Evolutionary conservation across 2,888 invertebrate genomes (phyloP), one percentile per base, ranked within the genome.

Genomic region (Cantharis lateralis): DNA sequence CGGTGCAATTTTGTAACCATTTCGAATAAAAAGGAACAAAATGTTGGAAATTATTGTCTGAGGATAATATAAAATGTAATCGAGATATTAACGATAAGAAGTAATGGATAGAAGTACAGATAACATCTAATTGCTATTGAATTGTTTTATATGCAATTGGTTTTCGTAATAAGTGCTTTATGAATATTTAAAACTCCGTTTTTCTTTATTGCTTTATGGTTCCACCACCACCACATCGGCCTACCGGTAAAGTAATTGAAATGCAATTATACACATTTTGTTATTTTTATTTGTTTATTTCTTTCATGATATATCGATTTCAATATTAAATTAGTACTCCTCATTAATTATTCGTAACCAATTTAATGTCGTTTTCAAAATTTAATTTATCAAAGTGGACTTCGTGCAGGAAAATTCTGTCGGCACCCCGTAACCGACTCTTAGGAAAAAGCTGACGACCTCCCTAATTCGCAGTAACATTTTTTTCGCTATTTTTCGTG

Each of bases 51-150:
- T 48, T 48, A 66, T 66, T 66, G 64, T 66, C 24, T 24, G 13
- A 64, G 71, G 73, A 76, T 74, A 75, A 78, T 64, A 76, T 66
- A 68, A 78, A 78, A 78, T 76, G 78, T 73, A 78, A 76, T 78
- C 70, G 20, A 76, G 78, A 78, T 78, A 78, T 73, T 71, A 71
- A 28, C 68, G 68, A 75, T 75, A 73, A 76, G 63, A 26, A 26
- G 78, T 78, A 78, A 78, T 78, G 78, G 78, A 78, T 78, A 78
- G 78, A 78, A 74, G 71, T 73, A 18, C 63, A 73, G 78, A 78
- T 78, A 78, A 13, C 73, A 78, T 78, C 78, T 78, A 78, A 78
- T 78, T 78, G 69, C 72, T 70, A 78, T 78, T 61, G 71, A 71
- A 78, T 78, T 78, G 78, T 78, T 76, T 78, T 74, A 76, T 75